Evolutionary conservation across 2,113 vertebrate genomes (phyloP), one percentile per base, ranked within the genome.

Genomic region (Oreochromis spilurus): DNA sequence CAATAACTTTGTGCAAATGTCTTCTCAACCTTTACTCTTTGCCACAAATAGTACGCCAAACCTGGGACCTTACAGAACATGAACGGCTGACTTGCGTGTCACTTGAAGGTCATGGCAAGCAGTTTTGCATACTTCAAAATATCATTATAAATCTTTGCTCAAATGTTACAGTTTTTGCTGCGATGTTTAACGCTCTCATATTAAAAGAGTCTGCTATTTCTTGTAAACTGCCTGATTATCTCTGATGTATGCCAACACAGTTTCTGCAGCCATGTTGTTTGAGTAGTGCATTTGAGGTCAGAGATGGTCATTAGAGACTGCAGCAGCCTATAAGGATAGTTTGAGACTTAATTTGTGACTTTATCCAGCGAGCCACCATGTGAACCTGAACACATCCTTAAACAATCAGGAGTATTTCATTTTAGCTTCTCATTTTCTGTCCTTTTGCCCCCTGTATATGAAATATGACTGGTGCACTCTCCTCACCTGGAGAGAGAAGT

Each of bases 1-100:
- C 84, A 93, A 94, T 93, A 93, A 93, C 87, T 90, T 92, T 92
- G 85, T 84, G 88, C 88, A 93, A 94, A 94, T 89, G 77, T 91
- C 81, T 80, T 79, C 84, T 88, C 48, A 89, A 91, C 85, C 86
- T 92, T 92, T 88, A 82, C 87, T 88, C 70, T 82, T 84, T 81
- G 65, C 80, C 88, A 87, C 82, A 92, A 89, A 93, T 90, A 91
- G 85, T 79, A 83, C 62, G 9, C 89, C 54, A 86, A 88, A 84
- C 21, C 7, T 58, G 5, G 5, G 40, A 29, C 86, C 16, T 88
- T 53, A 38, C 55, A 26, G 54, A 50, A 52, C 60, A 65, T n/a
- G 50, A 80, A 34, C 14, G 16, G 70, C 83, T 77, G 83, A n/a
- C 84, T 89, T 88, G 29, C 21, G 24, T 57, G 89, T 86, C 48